These are phyloP conservation scores for Pachydiplax longipennis DNA, from an alignment of 2,888 invertebrate genomes.

Conservation along the genomic window DNA sequence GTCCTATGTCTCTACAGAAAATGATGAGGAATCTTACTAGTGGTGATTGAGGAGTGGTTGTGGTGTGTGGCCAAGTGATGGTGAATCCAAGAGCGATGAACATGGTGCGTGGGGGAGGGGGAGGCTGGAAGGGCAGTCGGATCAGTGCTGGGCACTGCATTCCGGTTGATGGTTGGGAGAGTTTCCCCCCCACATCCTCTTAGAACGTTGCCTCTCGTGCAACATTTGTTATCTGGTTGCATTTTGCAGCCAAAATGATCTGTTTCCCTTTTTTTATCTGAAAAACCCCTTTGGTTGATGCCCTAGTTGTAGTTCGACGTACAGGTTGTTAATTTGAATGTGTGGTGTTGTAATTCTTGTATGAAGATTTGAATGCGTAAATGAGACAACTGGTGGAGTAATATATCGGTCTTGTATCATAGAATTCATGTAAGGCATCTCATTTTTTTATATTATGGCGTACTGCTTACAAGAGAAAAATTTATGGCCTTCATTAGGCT, in stretches of 20 bases:
- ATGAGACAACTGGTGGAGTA: constrained; percentile 32
- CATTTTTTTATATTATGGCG: constrained; percentile 46
- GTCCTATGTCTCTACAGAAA: background rate
- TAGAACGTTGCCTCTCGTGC: constrained; percentile 42
- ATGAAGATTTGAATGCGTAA: constrained; percentile 41
- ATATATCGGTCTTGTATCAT: constrained; percentile 46
- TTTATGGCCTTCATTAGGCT: constrained; percentile 44
- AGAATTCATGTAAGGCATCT: constrained; percentile 44
- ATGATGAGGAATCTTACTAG: background rate
- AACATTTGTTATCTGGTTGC: constrained; percentile 46
- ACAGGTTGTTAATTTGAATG: constrained; percentile 46
- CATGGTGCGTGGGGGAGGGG: background rate
- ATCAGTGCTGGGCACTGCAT: constrained; percentile 23
- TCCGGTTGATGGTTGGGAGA: background rate
- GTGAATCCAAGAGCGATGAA: background rate
- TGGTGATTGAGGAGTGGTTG: background rate
- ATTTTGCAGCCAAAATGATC: constrained; percentile 41
- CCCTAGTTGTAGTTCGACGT: constrained; percentile 45
- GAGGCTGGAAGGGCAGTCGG: background rate
- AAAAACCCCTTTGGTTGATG: constrained; percentile 46
- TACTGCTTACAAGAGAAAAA: constrained; percentile 34
- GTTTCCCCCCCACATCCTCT: background rate
- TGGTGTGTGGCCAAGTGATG: background rate
- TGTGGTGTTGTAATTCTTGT: constrained; percentile 45
- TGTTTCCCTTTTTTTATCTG: constrained; percentile 46